Base-by-base conservation (phyloP, 2,797 vertebrate genomes). In the Notoglanidium macrostoma region DNA sequence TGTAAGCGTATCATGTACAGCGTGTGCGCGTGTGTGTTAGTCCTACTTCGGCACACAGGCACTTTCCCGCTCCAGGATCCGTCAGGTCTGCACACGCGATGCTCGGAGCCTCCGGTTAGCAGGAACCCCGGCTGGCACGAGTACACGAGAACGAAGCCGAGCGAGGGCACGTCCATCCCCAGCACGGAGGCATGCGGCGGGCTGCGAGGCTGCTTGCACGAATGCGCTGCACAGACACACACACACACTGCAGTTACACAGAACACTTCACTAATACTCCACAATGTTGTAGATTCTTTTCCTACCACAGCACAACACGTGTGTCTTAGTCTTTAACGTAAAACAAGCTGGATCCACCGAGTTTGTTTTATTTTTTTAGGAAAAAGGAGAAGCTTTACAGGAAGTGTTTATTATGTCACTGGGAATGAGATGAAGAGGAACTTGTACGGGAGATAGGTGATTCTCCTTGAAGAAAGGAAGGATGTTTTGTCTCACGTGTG, bases 11-110 rank as follows among this genome's bases (percentile, higher is more conserved):
- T 19, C n/a, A 21, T 78, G 61, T 86, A 68, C 49, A n/a, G 46
- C 26, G 74, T 78, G 74, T 35, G 54, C 63, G 17, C 35, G 26
- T 84, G 76, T 46, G 14, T 46, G 2, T 67, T 23, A 68, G 68
- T 29, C 55, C 14, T 95, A 98, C 98, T 97, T 97, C 97, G 96
- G 95, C 98, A 99, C 87, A 99, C 94, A 79, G 98, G 98, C 93
- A 98, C 97, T 93, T 99, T 99, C 89, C 98, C 98, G 68, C 97
- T 98, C 98, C 98, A 99, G 49, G 98, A 98, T 90, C 97, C 96
- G 76, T 99, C 98, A 59, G 98, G 96, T 89, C 96, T 96, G 93
- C 98, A 99, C 46, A 97, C 97, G 85, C 98, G 96, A 87, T 99
- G 98, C 92, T 99, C 98, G 26, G 98, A 98, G 81, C 98, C 98